Base-by-base conservation (phyloP, 35 echinoderm and acorn worm genomes). In the Patiria miniata region DNA sequence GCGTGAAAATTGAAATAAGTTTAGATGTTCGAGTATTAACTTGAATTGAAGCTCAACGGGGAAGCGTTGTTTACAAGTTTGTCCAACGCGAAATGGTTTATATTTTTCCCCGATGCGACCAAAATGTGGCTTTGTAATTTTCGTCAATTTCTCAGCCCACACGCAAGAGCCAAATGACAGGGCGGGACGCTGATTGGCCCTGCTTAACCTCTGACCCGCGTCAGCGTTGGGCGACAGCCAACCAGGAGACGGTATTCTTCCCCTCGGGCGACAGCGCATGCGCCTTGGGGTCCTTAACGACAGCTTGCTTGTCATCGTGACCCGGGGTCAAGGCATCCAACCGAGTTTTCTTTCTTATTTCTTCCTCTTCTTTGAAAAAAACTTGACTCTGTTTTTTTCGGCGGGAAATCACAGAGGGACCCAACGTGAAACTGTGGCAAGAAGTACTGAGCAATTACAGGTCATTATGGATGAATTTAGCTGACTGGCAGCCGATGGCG, bases 121-220 rank as follows among this genome's bases (percentile, higher is more conserved):
- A 23, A 32, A 18, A 1, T 22, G 7, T 73, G 26, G 26, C 34
- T 73, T 26, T 30, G 65, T 30, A 73, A 73, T 73, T 26, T 73
- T 73, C 65, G 65, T 73, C 65, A 73, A 73, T 14, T 73, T 73
- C 29, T 30, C 23, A 73, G 65, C 65, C 65, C 65, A 73, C 65
- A 73, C 65, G 65, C 34, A 73, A 73, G 65, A 73, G 65, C 65
- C n/a, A 73, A 73, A 73, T 73, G 65, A 73, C 65, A 73, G 65
- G 65, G 65, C 65, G 65, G 65, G 65, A 34, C 21, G 65, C 65
- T 34, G 65, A 73, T 73, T 73, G 65, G 65, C 14, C 26, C 65
- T 26, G 65, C 65, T 73, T 73, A 73, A 73, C 26, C 65, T 34
- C 26, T 73, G 65, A 18, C 65, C 58, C 26, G 19, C 34, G 34